Conservation (phyloP, 2,888 invertebrate species). For the Epinotia bilunana region DNA sequence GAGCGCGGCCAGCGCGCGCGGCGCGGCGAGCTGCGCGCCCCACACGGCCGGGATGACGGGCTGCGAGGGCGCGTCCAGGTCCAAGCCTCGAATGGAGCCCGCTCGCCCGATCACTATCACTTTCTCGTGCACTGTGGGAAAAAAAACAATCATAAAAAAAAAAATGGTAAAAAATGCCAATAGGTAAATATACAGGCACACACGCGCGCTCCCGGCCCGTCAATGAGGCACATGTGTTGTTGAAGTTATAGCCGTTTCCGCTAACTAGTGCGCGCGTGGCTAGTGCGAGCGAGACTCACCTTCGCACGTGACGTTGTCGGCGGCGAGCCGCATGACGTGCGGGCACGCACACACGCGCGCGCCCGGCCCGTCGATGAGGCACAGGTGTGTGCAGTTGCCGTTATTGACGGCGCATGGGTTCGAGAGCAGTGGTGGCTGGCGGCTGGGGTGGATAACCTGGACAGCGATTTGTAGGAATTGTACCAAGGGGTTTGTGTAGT, state of each 20-base stretch:
- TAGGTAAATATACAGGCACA: too few species aligned
- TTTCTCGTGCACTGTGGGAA: conserved; percentile 87
- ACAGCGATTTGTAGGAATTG: neutral
- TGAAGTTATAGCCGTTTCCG: neutral
- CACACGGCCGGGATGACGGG: conserved; percentile 93
- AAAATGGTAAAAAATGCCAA: too few species aligned
- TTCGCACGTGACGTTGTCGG: conserved; percentile 87
- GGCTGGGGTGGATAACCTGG: conserved; percentile 73
- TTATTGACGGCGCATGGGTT: conserved; percentile 89
- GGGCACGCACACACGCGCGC: conserved; percentile 92
- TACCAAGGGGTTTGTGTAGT: too few species aligned
- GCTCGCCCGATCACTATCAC: conserved; percentile 90
- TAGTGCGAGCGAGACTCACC: conserved; percentile 62
- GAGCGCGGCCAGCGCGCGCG: conserved; percentile 88
- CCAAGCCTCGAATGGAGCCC: conserved; percentile 93
- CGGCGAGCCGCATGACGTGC: conserved; percentile 91
- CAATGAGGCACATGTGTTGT: too few species aligned
- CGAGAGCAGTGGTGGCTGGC: conserved; percentile 65
- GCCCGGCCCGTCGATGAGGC: conserved; percentile 87
- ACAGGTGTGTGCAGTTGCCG: conserved; percentile 92
- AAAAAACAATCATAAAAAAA: neutral
- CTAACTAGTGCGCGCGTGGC: neutral
- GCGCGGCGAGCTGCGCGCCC: conserved; percentile 87
- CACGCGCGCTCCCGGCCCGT: conserved; percentile 81
- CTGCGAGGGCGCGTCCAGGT: conserved; percentile 89